Evolutionary conservation across 1,140 invertebrate genomes (phyloP).

Genomic region (Apis laboriosa): DNA sequence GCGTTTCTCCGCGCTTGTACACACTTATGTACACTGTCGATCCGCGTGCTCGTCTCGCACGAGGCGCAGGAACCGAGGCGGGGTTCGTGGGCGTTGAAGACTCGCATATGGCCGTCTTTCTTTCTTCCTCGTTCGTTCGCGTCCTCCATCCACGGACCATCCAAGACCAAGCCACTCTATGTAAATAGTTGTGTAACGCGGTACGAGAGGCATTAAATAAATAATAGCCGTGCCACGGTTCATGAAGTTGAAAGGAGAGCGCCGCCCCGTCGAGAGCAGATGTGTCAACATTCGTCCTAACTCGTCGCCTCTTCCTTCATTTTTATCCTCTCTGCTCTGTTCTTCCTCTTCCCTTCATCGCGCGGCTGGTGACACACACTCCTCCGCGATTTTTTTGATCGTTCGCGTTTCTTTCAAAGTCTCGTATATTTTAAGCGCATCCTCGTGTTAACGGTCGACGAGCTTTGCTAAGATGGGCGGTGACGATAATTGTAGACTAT

Average conservation of each 20-base stretch:
- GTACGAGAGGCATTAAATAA: conserved; percentile 76
- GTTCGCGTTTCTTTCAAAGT: neutral
- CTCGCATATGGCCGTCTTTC: conserved; percentile 66
- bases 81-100: conserved; percentile 63
- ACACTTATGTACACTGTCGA: conserved; percentile 49
- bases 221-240: conserved; percentile 71
- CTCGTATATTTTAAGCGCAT: no score
- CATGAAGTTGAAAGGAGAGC: conserved; percentile 70
- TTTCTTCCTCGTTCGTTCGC: conserved; percentile 43
- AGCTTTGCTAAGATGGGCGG: no score
- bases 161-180: conserved; percentile 64
- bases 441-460: no score
- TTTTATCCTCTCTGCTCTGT: neutral
- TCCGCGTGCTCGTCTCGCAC: neutral
- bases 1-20: conserved; percentile 71
- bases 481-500: no score
- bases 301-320: conserved; percentile 51
- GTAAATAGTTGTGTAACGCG: conserved; percentile 77
- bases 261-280: conserved; percentile 66
- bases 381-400: neutral
- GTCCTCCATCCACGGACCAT: conserved; percentile 44
- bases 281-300: conserved; percentile 68
- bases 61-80: neutral
- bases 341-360: neutral
- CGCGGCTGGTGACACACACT: neutral